A percentile compares a stretch with the other conserved stretches of the same genome.
Evolutionary conservation across 2,888 invertebrate genomes (phyloP).

Genomic region (Tubulanus polymorphus): DNA sequence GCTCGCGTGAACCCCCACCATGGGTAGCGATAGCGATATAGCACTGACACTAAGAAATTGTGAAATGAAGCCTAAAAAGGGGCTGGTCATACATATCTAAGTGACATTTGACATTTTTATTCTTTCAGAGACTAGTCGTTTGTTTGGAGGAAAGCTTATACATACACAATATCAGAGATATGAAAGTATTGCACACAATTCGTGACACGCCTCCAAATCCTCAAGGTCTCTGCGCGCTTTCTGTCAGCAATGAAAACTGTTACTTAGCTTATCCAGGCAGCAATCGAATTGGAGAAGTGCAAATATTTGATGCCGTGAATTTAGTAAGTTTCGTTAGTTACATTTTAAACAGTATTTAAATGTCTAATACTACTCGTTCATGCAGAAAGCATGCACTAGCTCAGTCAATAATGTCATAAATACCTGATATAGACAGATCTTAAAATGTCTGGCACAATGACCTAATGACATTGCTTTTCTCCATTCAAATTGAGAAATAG

Average conservation of each 20-base stretch:
- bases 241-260: slow-evolving; percentile 83
- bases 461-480: too few species aligned
- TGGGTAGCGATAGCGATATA: too few species aligned
- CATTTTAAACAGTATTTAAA: too few species aligned
- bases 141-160: slow-evolving; percentile 96
- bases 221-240: slow-evolving; percentile 85
- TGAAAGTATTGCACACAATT: slow-evolving; percentile 97
- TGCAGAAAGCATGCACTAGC: too few species aligned
- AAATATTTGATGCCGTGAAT: slow-evolving; percentile 89
- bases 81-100: neutral
- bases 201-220: slow-evolving; percentile 96
- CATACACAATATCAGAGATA: slow-evolving; percentile 95
- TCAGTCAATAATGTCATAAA: too few species aligned
- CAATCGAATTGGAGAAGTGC: slow-evolving; percentile 87
- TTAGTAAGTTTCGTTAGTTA: slow-evolving; percentile 61
- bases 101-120: slow-evolving; percentile 9
- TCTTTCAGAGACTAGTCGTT: slow-evolving; percentile 80
- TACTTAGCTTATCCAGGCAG: slow-evolving; percentile 96
- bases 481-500: too few species aligned
- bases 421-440: too few species aligned
- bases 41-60: too few species aligned
- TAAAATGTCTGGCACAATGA: too few species aligned
- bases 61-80: too few species aligned
- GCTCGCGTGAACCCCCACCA: too few species aligned
- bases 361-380: too few species aligned